Base-by-base conservation (phyloP, 2,888 invertebrate genomes). In the Melieria omissa region DNA sequence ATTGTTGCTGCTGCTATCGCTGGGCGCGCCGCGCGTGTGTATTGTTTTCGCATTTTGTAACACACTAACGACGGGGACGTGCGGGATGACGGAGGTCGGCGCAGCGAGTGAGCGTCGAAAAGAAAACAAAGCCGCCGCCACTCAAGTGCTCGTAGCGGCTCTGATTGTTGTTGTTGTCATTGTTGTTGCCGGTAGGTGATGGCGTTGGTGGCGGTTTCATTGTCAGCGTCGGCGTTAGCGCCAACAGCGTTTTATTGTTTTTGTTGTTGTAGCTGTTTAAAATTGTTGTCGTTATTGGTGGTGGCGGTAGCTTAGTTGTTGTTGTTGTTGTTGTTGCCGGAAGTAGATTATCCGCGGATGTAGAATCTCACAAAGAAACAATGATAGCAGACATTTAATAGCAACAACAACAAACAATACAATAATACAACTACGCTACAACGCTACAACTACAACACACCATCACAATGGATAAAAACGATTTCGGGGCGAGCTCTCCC, bases 341-440 rank as follows among this genome's bases (percentile, higher is more conserved):
- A 64, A 64, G 64, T 64, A 63, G 72, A 72, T 72, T 72, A 72
- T 72, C 67, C 64, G 54, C 63, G 44, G 64, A 54, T 71, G 63
- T 63, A 58, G 29, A 72, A 72, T 57, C 72, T 67, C 42, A 49
- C 16, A 16, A 29, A 29, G 29, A 63, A 46, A 72, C 67, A 67
- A 72, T 68, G 67, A 72, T 65, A 64, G 47, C 67, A 66, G 71
- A 62, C 54, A 61, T 64, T 71, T 62, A 62, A 54, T 57, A 52
- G 14, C 42, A 12, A 55, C 9, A n/a, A 55, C 29, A 44, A 55
- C 55, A 58, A 58, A 47, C 57, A 62, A 46, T n/a, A 63, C 41
- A 29, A 55, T 55, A 57, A 63, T 55, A 63, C 10, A 10, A 49
- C 12, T 49, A 49, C 12, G 29, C 29, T 29, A 16, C 16, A 52